These are phyloP conservation scores for Beris morrisii DNA, from an alignment of 2,888 invertebrate genomes.

Conservation along the genomic window DNA sequence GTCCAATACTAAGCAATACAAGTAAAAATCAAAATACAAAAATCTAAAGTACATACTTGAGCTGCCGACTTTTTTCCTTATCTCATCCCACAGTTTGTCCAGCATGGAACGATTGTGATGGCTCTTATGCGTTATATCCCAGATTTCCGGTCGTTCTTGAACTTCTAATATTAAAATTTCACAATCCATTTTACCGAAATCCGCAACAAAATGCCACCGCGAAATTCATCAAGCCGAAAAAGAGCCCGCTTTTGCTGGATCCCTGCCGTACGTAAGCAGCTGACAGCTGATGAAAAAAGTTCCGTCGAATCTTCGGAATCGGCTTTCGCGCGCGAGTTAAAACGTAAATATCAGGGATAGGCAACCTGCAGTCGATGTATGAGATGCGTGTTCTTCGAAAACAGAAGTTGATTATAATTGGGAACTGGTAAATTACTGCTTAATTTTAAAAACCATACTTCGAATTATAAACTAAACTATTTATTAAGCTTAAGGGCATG, in stretches of 20 bases:
- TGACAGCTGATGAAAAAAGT: constrained; percentile 31
- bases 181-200: constrained; percentile 19
- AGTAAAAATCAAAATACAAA: too few relatives aligned
- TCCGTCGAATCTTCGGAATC: constrained; percentile 10
- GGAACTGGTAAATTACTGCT: too few relatives aligned
- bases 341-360: constrained; percentile 24
- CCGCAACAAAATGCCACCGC: neutral
- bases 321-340: constrained; percentile 3
- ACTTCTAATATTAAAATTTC: constrained; percentile 17
- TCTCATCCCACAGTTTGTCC: constrained; percentile 28
- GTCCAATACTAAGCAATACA: too few relatives aligned
- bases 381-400: too few relatives aligned
- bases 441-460: too few relatives aligned
- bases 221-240: constrained; percentile 11
- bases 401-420: too few relatives aligned
- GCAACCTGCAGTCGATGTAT: constrained; percentile 1
- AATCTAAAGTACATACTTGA: constrained; percentile 12
- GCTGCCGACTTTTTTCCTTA: constrained; percentile 21
- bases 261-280: constrained; percentile 21
- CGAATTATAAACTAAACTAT: too few relatives aligned
- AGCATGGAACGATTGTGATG: constrained; percentile 25
- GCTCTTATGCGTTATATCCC: constrained; percentile 23
- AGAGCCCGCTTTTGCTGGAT: constrained; percentile 23
- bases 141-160: constrained; percentile 18
- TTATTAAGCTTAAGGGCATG: too few relatives aligned